Evolutionary conservation across 2,797 vertebrate species (phyloP).

Genomic region (Clarias platycephalus): DNA sequence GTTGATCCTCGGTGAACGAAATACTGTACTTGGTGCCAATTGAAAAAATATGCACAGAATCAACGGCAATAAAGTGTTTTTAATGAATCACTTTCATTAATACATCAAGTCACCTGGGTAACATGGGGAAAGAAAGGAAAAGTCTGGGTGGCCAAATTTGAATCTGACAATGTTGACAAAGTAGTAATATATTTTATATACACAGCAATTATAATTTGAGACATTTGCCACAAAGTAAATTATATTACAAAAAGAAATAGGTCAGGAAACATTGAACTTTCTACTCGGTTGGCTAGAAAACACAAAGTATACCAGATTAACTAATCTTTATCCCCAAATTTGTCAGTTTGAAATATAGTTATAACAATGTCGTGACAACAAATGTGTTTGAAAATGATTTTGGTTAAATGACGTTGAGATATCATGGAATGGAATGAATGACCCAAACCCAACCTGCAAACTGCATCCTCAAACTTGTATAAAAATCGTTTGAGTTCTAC

Average conservation of each 20-base stretch:
- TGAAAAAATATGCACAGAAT: background rate
- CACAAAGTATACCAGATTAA: background rate
- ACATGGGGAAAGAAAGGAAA: background rate
- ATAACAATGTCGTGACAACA: too few relatives aligned
- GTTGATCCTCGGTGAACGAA: background rate
- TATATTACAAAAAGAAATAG: background rate
- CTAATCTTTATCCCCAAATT: background rate
- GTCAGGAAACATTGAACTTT: background rate
- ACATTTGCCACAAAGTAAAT: background rate
- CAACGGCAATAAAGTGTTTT: background rate
- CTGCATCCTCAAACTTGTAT: too few relatives aligned
- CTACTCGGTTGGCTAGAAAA: background rate
- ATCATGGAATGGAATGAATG: too few relatives aligned
- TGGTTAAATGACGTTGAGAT: too few relatives aligned
- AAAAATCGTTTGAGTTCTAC: too few relatives aligned
- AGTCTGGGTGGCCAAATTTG: too few relatives aligned
- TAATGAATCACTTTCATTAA: background rate
- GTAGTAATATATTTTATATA: background rate
- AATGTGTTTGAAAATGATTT: too few relatives aligned
- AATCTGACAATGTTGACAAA: background rate
- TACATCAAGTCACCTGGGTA: background rate
- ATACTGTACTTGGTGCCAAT: background rate
- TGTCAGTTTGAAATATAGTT: too few relatives aligned
- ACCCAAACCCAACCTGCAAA: too few relatives aligned
- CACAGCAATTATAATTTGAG: background rate